Percentiles rank a stretch among this genome's conserved stretches.
These are phyloP conservation scores for Centropus bengalensis DNA, from an alignment of 2,113 vertebrate species.

Conservation along the genomic window DNA sequence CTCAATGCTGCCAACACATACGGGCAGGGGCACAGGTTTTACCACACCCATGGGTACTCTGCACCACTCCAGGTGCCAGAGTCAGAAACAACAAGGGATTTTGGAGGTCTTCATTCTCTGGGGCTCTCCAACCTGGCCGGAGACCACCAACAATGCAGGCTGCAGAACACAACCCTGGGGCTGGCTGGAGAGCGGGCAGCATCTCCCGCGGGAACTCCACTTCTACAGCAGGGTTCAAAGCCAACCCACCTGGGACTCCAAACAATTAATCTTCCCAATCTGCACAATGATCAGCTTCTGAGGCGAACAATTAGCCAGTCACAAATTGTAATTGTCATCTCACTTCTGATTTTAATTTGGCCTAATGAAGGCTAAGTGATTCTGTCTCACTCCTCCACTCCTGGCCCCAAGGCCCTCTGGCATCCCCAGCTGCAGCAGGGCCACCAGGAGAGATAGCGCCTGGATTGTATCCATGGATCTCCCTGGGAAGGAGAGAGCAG, in stretches of 20 bases:
- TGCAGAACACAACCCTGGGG: accelerated
- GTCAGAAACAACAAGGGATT: accelerated
- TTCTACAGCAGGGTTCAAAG: not conserved
- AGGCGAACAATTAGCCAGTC: conserved; percentile 73
- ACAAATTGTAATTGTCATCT: conserved; percentile 81
- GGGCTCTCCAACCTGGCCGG: not conserved
- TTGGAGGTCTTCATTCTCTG: not conserved
- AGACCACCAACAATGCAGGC: accelerated
- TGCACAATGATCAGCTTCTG: conserved; percentile 61
- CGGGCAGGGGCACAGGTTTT: accelerated
- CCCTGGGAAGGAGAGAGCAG: not conserved
- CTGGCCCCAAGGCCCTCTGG: accelerated
- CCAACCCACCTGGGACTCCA: conserved; percentile 67
- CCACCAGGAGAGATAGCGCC: no score
- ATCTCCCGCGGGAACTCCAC: accelerated
- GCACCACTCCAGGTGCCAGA: accelerated
- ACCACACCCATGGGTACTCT: not conserved
- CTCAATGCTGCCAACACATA: not conserved
- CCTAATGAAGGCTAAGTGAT: conserved; percentile 77
- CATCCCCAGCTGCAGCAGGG: not conserved
- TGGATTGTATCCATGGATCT: not conserved
- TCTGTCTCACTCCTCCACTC: conserved; percentile 28
- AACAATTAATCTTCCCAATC: conserved; percentile 75
- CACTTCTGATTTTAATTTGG: conserved; percentile 78
- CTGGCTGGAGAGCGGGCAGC: not conserved